Evolutionary conservation across 2,888 invertebrate species (phyloP), one percentile per base, ranked within the genome.

Genomic region (Melieria omissa): DNA sequence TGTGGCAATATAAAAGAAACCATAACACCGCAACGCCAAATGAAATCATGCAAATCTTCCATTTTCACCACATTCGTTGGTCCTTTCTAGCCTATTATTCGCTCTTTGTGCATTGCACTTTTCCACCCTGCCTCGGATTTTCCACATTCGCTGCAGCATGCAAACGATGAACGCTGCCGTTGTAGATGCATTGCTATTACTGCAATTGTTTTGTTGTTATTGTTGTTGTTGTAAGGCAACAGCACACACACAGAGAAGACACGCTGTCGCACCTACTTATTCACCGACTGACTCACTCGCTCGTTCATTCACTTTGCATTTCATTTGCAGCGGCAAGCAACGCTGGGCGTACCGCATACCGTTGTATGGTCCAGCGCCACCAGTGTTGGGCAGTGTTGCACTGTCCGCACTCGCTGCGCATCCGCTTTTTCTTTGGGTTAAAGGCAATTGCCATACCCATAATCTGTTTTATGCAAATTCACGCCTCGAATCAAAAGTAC

Each of bases 281-380:
- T 7, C 14, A 29, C 29, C 16, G 9, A 29, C 57, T 14, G 16
- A 29, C 69, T 64, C 69, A 69, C 72, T 72, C 64, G 49, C 71
- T 71, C 75, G 75, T 77, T 77, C 76, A 77, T 77, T 77, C 75
- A 77, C 76, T 73, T 61, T 73, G 70, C 73, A 72, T 77, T 75
- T 77, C 75, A 75, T 76, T 75, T 75, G 76, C 74, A 68, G 63
- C 65, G 45, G 42, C 60, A 29, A 16, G 16, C 29, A 58, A 29
- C 58, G 16, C 29, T 16, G 16, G 58, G 10, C 10, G 10, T 12
- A 5, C 5, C 16, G 29, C 14, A 9, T 52, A 9, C 14, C 12
- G 49, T 52, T 52, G 14, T 52, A 52, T 52, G 12, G 16, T 3
- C 14, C n/a, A 63, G 4, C 5, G 1, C 29, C 29, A 2, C 1